Evolutionary conservation across 2,113 vertebrate genomes (phyloP).

Genomic region (Onychostruthus taczanowskii): DNA sequence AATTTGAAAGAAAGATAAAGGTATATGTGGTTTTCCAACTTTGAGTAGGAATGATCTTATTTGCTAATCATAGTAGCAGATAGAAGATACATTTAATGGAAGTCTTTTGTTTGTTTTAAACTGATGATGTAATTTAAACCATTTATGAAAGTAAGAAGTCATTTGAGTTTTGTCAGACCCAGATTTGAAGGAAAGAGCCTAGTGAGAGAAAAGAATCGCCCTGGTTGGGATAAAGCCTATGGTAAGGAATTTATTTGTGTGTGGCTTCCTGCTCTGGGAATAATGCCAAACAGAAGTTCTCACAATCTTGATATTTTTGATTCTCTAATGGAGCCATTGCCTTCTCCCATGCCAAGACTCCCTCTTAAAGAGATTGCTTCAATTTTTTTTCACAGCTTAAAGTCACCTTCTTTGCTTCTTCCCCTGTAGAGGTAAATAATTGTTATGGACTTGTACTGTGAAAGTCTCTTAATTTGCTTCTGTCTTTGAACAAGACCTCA

Average conservation of each 20-base stretch:
- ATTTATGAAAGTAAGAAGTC: background rate
- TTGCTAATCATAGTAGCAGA: background rate
- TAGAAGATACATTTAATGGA: background rate
- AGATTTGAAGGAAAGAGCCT: conserved; percentile 31
- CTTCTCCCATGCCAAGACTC: conserved; percentile 19
- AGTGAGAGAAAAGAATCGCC: conserved; percentile 33
- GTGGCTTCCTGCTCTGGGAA: conserved; percentile 67
- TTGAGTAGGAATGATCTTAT: background rate
- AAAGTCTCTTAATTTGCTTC: background rate
- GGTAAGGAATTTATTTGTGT: conserved; percentile 67
- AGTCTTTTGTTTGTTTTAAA: background rate
- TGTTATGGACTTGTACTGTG: background rate
- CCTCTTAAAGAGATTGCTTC: conserved; percentile 7
- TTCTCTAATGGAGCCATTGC: conserved; percentile 23
- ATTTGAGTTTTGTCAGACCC: conserved; percentile 39
- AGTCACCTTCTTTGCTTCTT: conserved; percentile 18
- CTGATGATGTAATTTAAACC: background rate
- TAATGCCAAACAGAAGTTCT: conserved; percentile 73
- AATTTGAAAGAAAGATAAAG: background rate
- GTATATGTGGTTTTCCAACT: background rate
- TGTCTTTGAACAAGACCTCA: background rate
- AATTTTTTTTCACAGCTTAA: background rate
- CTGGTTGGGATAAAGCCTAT: conserved; percentile 38
- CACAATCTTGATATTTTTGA: conserved; percentile 65
- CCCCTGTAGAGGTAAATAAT: background rate